These are phyloP conservation scores for Drosophila tani DNA, from an alignment of 1,140 invertebrate species.

Conservation along the genomic window DNA sequence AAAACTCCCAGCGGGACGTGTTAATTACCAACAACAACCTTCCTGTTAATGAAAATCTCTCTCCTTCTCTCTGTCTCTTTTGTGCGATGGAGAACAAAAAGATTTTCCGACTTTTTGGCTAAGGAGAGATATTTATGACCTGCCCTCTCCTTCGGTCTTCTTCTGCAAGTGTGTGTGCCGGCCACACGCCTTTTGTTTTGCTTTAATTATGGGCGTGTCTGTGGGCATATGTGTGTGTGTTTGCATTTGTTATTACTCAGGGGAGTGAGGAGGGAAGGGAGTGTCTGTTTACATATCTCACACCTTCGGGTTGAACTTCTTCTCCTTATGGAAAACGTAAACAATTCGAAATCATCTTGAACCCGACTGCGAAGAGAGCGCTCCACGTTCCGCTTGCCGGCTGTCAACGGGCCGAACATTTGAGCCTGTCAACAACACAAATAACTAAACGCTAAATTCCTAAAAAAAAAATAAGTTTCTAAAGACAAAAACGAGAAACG, in stretches of 20 bases:
- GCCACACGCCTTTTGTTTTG: slow-evolving; percentile 61
- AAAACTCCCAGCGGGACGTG: slow-evolving; percentile 44
- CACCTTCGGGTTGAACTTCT: slow-evolving; percentile 14
- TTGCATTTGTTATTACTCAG: slow-evolving; percentile 6
- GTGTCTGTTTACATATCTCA: slow-evolving; percentile 37
- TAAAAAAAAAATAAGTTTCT: slow-evolving; percentile 49
- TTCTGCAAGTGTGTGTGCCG: slow-evolving; percentile 11
- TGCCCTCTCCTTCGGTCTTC: slow-evolving; percentile 16
- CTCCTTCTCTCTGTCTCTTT: background rate
- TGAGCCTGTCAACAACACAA: slow-evolving; percentile 55
- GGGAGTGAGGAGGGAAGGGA: background rate
- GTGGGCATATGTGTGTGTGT: slow-evolving; percentile 46
- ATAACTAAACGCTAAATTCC: slow-evolving; percentile 25
- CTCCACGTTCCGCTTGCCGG: slow-evolving; percentile 14
- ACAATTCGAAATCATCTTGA: slow-evolving; percentile 18
- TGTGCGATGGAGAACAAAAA: background rate
- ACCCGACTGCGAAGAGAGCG: slow-evolving; percentile 12
- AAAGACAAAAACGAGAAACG: slow-evolving; percentile 27
- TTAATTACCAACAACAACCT: slow-evolving; percentile 62
- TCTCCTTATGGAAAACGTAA: slow-evolving; percentile 39
- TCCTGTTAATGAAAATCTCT: slow-evolving; percentile 76
- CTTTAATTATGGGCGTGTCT: slow-evolving; percentile 69
- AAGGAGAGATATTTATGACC: slow-evolving; percentile 49
- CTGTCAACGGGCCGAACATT: slow-evolving; percentile 44
- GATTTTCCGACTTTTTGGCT: slow-evolving; percentile 38